A percentile compares a stretch with the other conserved stretches of the same genome.
These are phyloP conservation scores for Triops cancriformis DNA, from an alignment of 1,140 invertebrate species.

Conservation along the genomic window DNA sequence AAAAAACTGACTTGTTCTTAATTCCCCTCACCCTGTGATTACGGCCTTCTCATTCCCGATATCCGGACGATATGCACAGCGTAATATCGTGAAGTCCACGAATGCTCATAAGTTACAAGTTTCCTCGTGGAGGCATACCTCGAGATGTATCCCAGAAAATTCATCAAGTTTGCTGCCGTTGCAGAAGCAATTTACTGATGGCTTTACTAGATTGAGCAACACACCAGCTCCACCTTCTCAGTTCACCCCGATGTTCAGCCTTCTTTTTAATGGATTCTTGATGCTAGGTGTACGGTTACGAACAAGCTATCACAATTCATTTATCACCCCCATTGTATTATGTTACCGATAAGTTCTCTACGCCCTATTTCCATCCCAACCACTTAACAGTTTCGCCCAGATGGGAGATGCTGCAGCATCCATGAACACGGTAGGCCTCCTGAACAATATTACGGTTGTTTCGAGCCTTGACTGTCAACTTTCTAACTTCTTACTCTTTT, in stretches of 20 bases:
- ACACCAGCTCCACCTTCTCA: neutral
- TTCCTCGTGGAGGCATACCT: no score
- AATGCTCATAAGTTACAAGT: neutral
- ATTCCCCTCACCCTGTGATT: neutral
- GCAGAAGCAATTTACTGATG: slow-evolving; percentile 13
- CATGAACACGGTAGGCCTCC: no score
- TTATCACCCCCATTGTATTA: neutral
- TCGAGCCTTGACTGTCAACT: no score
- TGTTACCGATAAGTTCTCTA: neutral
- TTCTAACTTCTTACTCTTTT: no score
- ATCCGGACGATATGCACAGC: neutral
- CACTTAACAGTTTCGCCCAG: neutral
- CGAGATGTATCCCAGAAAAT: neutral
- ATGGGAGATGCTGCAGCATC: neutral
- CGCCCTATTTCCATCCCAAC: slow-evolving; percentile 8
- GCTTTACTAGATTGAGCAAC: neutral
- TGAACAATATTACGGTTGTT: no score
- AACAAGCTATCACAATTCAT: slow-evolving; percentile 1
- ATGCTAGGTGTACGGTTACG: neutral
- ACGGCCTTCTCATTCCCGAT: neutral
- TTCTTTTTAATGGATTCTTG: neutral
- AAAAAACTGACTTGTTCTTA: neutral
- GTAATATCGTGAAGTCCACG: neutral
- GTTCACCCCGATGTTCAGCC: neutral
- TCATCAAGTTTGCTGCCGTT: neutral